A percentile compares a stretch with the other conserved stretches of the same genome.
These are phyloP conservation scores for Eudemis profundana DNA, from an alignment of 2,888 invertebrate species.

Conservation along the genomic window DNA sequence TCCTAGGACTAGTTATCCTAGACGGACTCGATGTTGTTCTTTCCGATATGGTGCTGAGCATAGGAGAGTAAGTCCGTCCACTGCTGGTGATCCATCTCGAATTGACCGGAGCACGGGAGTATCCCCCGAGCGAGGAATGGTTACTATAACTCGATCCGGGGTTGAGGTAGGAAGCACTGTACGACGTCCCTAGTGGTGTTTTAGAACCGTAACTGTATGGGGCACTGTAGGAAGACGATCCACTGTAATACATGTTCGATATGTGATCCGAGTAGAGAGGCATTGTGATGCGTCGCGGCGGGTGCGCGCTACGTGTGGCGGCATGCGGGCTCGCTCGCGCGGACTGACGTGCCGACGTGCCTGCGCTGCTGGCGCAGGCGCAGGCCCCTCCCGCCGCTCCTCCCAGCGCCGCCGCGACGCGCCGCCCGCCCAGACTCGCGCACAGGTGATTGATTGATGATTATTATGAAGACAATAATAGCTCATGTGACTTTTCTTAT, in stretches of 20 bases:
- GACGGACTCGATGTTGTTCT: constrained; percentile 69
- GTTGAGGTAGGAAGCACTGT: constrained; percentile 82
- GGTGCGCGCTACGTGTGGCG: constrained; percentile 59
- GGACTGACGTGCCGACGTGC: constrained; percentile 67
- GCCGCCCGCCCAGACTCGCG: constrained; percentile 53
- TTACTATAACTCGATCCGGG: constrained; percentile 78
- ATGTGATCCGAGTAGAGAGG: constrained; percentile 89
- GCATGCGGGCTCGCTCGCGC: constrained; percentile 61
- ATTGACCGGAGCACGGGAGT: constrained; percentile 80
- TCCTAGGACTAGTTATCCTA: constrained; percentile 76
- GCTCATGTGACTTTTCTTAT: constrained; percentile 60
- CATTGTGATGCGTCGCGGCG: constrained; percentile 73
- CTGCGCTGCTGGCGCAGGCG: constrained; percentile 54
- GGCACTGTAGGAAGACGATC: constrained; percentile 79
- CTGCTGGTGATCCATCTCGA: constrained; percentile 73
- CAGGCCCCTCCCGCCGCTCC: constrained; percentile 50
- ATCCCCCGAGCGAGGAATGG: constrained; percentile 82
- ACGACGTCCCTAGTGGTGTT: constrained; percentile 68
- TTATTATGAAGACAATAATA: constrained; percentile 72
- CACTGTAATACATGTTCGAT: constrained; percentile 85
- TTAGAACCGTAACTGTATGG: constrained; percentile 78
- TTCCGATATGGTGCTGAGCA: constrained; percentile 89
- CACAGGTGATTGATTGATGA: constrained; percentile 79
- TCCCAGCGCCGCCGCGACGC: constrained; percentile 48
- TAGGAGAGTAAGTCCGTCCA: constrained; percentile 88